Evolutionary conservation across 2,797 vertebrate genomes (phyloP).

Genomic region (Craterocephalus amniculus): DNA sequence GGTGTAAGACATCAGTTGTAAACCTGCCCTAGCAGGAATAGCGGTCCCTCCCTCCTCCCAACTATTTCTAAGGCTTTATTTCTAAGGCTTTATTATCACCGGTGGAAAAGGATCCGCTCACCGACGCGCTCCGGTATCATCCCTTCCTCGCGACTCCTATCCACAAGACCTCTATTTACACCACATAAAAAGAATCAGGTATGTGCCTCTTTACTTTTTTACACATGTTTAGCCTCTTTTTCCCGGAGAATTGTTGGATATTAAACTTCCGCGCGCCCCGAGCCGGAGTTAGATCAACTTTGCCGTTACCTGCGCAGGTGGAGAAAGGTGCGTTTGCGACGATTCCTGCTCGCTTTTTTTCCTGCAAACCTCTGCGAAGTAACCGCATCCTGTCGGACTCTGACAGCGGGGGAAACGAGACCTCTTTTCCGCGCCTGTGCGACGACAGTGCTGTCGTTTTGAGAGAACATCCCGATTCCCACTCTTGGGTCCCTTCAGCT

Average conservation of each 20-base stretch:
- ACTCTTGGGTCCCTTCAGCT: not conserved
- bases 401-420: slow-evolving; percentile 32
- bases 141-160: slow-evolving; percentile 83
- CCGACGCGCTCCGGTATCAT: slow-evolving; percentile 77
- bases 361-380: not conserved
- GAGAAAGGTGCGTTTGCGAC: slow-evolving; percentile 61
- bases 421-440: slow-evolving; percentile 39
- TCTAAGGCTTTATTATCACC: slow-evolving; percentile 90
- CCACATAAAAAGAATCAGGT: slow-evolving; percentile 52
- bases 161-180: slow-evolving; percentile 27
- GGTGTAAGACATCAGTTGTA: slow-evolving; percentile 99
- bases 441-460: slow-evolving; percentile 28
- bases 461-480: slow-evolving; percentile 34
- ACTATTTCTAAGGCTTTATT: slow-evolving; percentile 93
- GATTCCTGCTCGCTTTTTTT: not conserved
- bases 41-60: slow-evolving; percentile 92
- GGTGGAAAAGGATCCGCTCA: slow-evolving; percentile 83
- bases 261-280: slow-evolving; percentile 54
- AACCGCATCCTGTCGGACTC: slow-evolving; percentile 24
- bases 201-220: slow-evolving; percentile 51
- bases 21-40: slow-evolving; percentile 98
- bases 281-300: slow-evolving; percentile 62
- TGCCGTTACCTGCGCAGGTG: slow-evolving; percentile 74
- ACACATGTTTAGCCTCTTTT: slow-evolving; percentile 5
- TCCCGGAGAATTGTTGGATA: slow-evolving; percentile 34